Percentiles rank a stretch among this genome's conserved stretches.
phyloP scores from a whole-genome alignment of 2,797 vertebrate species.

The Schizopygopsis malacanthus region DNA sequence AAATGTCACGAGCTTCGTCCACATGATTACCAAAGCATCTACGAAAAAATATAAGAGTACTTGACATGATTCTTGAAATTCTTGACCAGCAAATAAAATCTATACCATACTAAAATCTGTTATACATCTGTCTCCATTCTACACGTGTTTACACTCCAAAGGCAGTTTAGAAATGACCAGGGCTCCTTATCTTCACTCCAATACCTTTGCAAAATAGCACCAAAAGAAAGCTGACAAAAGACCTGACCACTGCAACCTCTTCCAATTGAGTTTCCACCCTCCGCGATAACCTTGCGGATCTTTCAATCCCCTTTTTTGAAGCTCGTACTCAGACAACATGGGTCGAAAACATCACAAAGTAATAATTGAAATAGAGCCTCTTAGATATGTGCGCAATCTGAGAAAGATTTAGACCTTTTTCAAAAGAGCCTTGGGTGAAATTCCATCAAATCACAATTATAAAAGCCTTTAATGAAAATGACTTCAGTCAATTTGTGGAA shows the following conservation, averaged over 20 bases:
- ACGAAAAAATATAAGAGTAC: background rate
- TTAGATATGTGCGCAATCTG: background rate
- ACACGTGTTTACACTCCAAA: background rate
- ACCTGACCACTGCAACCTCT: slow-evolving; percentile 41
- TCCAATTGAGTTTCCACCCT: slow-evolving; percentile 47
- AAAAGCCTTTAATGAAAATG: slow-evolving; percentile 1
- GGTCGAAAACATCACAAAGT: slow-evolving; percentile 27
- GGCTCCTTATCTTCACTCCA: slow-evolving; percentile 49
- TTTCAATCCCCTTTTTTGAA: slow-evolving; percentile 37
- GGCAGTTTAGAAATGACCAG: slow-evolving; percentile 43
- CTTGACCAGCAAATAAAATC: background rate
- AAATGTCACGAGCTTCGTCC: background rate
- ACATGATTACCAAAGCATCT: background rate
- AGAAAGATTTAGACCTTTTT: slow-evolving; percentile 12
- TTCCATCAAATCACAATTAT: background rate
- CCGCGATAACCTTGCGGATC: slow-evolving; percentile 49
- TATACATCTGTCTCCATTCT: background rate
- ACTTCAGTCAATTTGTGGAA: background rate
- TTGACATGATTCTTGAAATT: slow-evolving; percentile 1
- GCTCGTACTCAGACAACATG: slow-evolving; percentile 33
- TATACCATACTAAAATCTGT: background rate
- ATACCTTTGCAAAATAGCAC: slow-evolving; percentile 44
- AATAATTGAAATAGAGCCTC: slow-evolving; percentile 39
- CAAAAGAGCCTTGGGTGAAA: slow-evolving; percentile 3
- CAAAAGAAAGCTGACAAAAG: slow-evolving; percentile 52